phyloP scores from a whole-genome alignment of 2,113 vertebrate species.

The Centropus bengalensis region DNA sequence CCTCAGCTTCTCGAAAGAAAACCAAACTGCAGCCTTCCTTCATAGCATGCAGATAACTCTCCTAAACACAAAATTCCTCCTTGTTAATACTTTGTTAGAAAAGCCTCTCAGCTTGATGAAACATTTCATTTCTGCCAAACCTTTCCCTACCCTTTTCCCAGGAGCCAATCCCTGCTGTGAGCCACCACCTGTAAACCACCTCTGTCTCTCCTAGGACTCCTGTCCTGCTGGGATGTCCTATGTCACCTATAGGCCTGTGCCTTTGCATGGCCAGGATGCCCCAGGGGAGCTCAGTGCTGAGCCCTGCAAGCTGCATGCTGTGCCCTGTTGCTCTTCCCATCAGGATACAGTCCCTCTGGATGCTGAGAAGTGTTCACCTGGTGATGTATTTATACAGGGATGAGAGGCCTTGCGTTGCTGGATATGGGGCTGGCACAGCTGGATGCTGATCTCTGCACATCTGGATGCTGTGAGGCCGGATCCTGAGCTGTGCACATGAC shows the following conservation, averaged over 20 bases:
- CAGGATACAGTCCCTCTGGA: not conserved
- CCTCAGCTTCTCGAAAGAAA: not conserved
- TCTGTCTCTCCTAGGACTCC: not conserved
- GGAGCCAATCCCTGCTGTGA: not conserved
- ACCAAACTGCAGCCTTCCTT: not conserved
- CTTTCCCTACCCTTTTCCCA: conserved; percentile 11
- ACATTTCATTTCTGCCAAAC: not conserved
- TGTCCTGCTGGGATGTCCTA: not conserved
- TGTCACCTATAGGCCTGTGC: rapidly evolving
- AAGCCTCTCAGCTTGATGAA: not conserved
- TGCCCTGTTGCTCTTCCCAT: not conserved
- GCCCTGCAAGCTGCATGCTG: not conserved
- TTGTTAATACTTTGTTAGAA: not conserved
- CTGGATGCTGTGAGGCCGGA: not conserved
- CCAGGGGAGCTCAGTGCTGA: not conserved
- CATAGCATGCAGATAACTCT: not conserved
- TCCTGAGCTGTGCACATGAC: too few relatives aligned
- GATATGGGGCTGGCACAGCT: not conserved
- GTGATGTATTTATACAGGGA: too few relatives aligned
- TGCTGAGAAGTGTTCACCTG: not conserved
- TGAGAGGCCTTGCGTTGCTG: not conserved
- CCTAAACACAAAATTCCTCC: not conserved
- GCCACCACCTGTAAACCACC: rapidly evolving
- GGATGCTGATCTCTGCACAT: not conserved
- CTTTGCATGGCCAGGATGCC: rapidly evolving